Evolutionary conservation across 2,113 vertebrate genomes (phyloP), one percentile per base, ranked within the genome.

Genomic region (Catharus minimus): DNA sequence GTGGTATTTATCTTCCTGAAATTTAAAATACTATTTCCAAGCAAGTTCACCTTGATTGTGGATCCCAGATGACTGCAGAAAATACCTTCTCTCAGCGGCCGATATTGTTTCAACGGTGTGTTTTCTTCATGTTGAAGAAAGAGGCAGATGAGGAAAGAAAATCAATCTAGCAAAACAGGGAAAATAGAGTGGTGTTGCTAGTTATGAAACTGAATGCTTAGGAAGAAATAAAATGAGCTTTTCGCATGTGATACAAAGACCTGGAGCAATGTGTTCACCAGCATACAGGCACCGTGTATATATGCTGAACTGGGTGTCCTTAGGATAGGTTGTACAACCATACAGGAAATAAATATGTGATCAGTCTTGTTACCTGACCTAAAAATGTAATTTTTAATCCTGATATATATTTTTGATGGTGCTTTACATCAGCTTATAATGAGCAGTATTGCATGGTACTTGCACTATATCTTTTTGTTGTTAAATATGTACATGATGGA

Each of bases 391-490:
- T 11, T 94, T 30, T 94, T 93, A 94, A 89, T 92, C 79, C 46
- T 78, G 82, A 81, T 46, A 47, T 93, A 43, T 96, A 79, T 83
- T 95, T 97, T 80, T 71, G 57, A 94, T 93, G 27, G 50, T 88
- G 71, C 62, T 96, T 95, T 84, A 78, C 57, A 82, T 93, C 92
- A 91, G 80, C 69, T 89, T 89, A 95, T 87, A 93, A 43, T 84
- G 71, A 93, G 56, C 77, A 85, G 53, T n/a, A 60, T 64, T 11
- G 3, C 58, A 24, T 49, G 72, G 82, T 46, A 76, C 77, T 57
- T 49, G 43, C 27, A 55, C 82, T 90, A 8, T 80, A 71, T 94
- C n/a, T 75, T 91, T 92, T 95, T 95, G 62, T 89, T 94, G 32
- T 90, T 88, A 94, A 91, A 79, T 81, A 22, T 4, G 4, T 61